Base-by-base conservation (phyloP, 2,888 invertebrate species). In the Limnephilus marmoratus region DNA sequence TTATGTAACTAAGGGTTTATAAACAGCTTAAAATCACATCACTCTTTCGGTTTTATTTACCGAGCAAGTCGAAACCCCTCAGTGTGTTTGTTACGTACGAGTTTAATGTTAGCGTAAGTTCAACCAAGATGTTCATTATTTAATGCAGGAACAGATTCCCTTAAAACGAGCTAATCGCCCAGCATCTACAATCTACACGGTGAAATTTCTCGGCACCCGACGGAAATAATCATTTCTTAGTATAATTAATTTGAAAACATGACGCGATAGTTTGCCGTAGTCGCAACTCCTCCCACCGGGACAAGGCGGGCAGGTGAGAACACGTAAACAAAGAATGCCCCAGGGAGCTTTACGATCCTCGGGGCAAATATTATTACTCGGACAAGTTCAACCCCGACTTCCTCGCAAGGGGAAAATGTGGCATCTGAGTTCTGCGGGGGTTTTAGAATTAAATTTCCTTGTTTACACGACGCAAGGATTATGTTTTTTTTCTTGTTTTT, bases 261-360 rank as follows among this genome's bases (percentile, higher is more conserved):
- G 85, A 85, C 85, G 41, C 85, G 85, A 85, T 85, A 85, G 85
- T 85, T 85, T 85, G 85, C 41, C 37, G 85, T n/a, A 37, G n/a
- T 41, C 18, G 85, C 82, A 24, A 68, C 68, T 68, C 34, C 82
- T 82, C 34, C 31, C 82, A 34, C 82, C 34, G 82, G 34, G 82
- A 34, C 82, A 82, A 34, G 82, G 37, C 37, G 31, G 41, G 85
- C 85, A 85, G 85, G 85, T 85, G 85, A 85, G 85, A 85, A 85
- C 37, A 85, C 85, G 24, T 85, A 34, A 85, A 85, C 82, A 85
- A 85, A 41, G 85, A 34, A n/a, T 41, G 34, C 85, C 85, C 85
- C 34, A 34, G 85, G 85, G 85, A 41, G 41, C 31, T n/a, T 37
- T 29, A 82, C 31, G 41, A 85, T 85, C 85, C 85, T 34, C 82